Evolutionary conservation across 2,113 vertebrate genomes (phyloP).

Genomic region (Erythrocebus patas): DNA sequence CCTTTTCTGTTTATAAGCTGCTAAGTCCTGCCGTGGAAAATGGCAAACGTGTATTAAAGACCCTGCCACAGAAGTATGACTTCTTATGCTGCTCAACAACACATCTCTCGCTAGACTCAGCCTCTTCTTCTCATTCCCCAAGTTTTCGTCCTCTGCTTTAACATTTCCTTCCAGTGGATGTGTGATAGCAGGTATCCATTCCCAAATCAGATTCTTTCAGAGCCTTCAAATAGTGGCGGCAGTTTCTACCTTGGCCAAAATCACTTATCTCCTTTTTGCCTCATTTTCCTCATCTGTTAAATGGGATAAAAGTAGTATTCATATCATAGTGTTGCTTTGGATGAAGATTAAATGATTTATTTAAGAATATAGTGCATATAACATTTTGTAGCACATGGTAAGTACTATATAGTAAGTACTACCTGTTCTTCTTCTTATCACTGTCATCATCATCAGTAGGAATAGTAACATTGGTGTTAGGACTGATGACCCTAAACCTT

Average conservation of each 20-base stretch:
- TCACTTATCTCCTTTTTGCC: not conserved
- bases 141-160: not conserved
- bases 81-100: not conserved
- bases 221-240: not conserved
- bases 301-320: not conserved
- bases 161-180: no score
- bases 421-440: not conserved
- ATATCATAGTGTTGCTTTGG: not conserved
- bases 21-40: not conserved
- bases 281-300: not conserved
- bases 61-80: not conserved
- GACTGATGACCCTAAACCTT: not conserved
- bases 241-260: not conserved
- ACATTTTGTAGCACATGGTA: no score
- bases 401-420: not conserved
- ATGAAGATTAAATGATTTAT: not conserved
- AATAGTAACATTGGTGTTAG: not conserved
- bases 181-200: not conserved
- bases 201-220: not conserved
- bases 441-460: not conserved
- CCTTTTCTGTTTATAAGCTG: not conserved
- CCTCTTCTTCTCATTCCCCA: rapidly evolving
- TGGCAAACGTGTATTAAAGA: not conserved
- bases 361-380: no score
- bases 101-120: rapidly evolving